phyloP scores from a whole-genome alignment of 2,888 invertebrate genomes.

The Rhamphomyia laevipes region DNA sequence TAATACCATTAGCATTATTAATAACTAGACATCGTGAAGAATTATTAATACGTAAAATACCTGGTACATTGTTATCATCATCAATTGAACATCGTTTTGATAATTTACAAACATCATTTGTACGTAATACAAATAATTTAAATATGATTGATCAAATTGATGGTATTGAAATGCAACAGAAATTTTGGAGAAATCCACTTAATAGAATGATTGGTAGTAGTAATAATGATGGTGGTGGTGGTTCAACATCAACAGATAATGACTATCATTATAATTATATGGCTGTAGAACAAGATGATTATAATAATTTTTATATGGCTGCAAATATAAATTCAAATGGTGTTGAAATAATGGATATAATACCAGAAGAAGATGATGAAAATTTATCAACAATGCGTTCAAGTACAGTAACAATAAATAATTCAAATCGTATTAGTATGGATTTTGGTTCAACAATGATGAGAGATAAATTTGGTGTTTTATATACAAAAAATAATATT shows the following conservation, averaged over 20 bases:
- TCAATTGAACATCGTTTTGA: slow-evolving; percentile 5
- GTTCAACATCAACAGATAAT: slow-evolving; percentile 19
- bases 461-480: slow-evolving; percentile 6
- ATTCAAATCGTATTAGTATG: slow-evolving; percentile 18
- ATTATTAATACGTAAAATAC: not conserved
- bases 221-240: no score
- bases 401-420: slow-evolving; percentile 32
- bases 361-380: slow-evolving; percentile 35
- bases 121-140: slow-evolving; percentile 15
- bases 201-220: slow-evolving; percentile 16
- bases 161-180: slow-evolving; percentile 29
- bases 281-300: slow-evolving; percentile 12
- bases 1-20: slow-evolving; percentile 33
- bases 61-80: not conserved
- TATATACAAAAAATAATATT: not conserved
- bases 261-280: slow-evolving; percentile 32
- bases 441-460: slow-evolving; percentile 22
- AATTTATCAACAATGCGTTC: slow-evolving; percentile 32
- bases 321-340: slow-evolving; percentile 35
- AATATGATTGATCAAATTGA: slow-evolving; percentile 30
- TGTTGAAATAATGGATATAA: slow-evolving; percentile 37
- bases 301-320: slow-evolving; percentile 14
- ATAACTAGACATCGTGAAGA: slow-evolving; percentile 33
- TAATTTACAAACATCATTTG: slow-evolving; percentile 8
- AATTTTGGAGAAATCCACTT: slow-evolving; percentile 31